Evolutionary conservation across 2,888 invertebrate genomes (phyloP), one percentile per base, ranked within the genome.

Genomic region (Proisotoma minuta): DNA sequence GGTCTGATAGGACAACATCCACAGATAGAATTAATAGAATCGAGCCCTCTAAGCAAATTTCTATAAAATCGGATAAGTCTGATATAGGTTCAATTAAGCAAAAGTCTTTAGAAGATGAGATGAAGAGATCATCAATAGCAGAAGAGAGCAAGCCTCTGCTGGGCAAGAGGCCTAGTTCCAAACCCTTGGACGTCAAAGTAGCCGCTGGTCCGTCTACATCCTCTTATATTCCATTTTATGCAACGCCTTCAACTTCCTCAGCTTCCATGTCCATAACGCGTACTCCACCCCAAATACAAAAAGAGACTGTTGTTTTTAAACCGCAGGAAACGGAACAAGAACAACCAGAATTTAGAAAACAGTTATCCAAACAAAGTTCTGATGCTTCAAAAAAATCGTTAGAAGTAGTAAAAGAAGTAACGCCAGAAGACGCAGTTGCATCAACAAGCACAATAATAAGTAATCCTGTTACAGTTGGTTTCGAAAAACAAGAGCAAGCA

Each of bases 181-280:
- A 54, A 23, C 54, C 62, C 3, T 53, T 50, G 20, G 24, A 57
- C 26, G 52, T 58, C 10, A 24, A 57, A 29, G 23, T 51, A 5
- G 29, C 34, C 20, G 34, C 34, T 29, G 28, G 48, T 40, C 53
- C 59, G 22, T 28, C 54, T 15, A 48, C 50, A 27, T 49, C 52
- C 27, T 52, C 47, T 51, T 26, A 52, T n/a, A 29, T 8, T 28
- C 18, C 50, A 4, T 15, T 28, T 26, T n/a, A 59, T 48, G 15
- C 59, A 50, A 8, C 20, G 4, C 24, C 26, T 1, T 57, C 60
- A n/a, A 57, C 63, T 2, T 60, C 63, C 12, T 39, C 48, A 2
- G 29, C 39, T 34, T 23, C 39, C 26, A n/a, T 60, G 3, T 54
- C 49, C 22, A 51, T 28, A 60, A 48, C 60, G n/a, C 4, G 47